Percentiles rank a stretch among this genome's conserved stretches.
Conservation (phyloP, 2,113 vertebrate species). For the Ochotona princeps region DNA sequence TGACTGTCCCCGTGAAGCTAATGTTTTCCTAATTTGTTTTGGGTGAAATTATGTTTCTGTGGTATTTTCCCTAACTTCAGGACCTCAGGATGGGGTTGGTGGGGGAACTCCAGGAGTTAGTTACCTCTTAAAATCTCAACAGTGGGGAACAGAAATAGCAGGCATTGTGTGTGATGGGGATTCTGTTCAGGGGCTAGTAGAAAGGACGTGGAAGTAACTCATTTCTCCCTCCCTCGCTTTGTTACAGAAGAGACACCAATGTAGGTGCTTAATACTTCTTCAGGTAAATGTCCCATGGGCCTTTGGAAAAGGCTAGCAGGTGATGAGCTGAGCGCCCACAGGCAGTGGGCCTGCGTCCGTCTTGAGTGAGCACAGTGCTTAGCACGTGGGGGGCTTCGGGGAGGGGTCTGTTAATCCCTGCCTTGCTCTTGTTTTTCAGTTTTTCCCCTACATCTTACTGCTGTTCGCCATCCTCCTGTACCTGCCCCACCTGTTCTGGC, state of each 20-base stretch:
- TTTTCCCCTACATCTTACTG: slow-evolving; percentile 96
- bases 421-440: slow-evolving; percentile 83
- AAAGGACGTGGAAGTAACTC: background rate
- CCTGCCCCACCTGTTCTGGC: slow-evolving; percentile 93
- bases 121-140: slow-evolving; percentile 14
- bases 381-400: background rate
- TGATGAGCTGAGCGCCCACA: background rate
- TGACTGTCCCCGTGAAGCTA: background rate
- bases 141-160: background rate
- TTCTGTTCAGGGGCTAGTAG: background rate
- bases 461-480: slow-evolving; percentile 93
- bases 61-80: slow-evolving; percentile 29
- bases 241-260: background rate
- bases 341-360: rapidly evolving
- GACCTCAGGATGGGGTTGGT: no score
- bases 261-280: background rate
- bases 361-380: background rate
- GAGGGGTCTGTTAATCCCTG: background rate
- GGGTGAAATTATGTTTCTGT: background rate
- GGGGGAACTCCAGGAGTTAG: background rate
- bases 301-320: background rate
- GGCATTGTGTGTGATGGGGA: background rate
- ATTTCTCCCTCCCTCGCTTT: background rate
- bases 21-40: background rate
- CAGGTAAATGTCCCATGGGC: background rate